A percentile compares a stretch with the other conserved stretches of the same genome.
Conservation (phyloP, 2,797 vertebrate genomes). For the Petrocephalus sullivani region DNA sequence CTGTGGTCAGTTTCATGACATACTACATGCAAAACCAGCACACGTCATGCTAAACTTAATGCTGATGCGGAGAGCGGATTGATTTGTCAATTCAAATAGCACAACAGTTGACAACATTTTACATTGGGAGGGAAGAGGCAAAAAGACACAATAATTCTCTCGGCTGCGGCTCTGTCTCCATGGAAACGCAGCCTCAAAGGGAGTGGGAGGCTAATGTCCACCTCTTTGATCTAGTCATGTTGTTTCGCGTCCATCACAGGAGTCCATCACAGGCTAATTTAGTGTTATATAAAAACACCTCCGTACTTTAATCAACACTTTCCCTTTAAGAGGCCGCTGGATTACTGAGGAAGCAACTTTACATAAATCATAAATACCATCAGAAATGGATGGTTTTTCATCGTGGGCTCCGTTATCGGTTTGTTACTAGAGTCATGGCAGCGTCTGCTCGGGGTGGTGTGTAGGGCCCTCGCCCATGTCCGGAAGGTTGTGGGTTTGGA, state of each 20-base stretch:
- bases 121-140: background rate
- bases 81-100: background rate
- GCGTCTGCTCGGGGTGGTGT: background rate
- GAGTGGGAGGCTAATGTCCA: background rate
- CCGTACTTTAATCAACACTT: background rate
- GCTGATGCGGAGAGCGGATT: background rate
- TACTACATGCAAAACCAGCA: background rate
- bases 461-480: background rate
- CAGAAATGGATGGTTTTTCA: background rate
- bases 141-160: background rate
- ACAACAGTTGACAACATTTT: background rate
- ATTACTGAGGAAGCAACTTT: background rate
- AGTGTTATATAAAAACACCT: background rate
- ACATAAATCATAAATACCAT: background rate
- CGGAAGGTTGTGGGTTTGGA: background rate
- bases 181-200: conserved; percentile 15
- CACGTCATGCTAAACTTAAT: background rate
- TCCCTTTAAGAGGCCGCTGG: background rate
- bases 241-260: background rate
- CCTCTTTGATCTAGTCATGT: background rate
- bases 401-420: background rate
- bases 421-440: background rate
- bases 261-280: background rate
- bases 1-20: background rate
- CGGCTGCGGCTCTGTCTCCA: background rate